Base-by-base conservation (phyloP, 1,140 invertebrate genomes). In the Camponotus pennsylvanicus region DNA sequence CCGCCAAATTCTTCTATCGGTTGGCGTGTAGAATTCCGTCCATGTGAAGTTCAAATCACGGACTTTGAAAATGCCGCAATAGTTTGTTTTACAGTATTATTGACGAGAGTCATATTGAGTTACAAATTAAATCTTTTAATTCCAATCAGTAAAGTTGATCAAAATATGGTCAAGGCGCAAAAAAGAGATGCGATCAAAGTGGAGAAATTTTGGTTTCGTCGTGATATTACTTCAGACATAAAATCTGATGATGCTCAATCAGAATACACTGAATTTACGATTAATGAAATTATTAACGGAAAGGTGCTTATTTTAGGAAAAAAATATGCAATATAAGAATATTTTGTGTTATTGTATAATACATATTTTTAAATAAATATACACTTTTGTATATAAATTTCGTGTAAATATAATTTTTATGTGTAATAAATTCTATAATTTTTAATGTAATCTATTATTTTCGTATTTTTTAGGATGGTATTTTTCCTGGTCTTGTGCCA, bases 21-120 rank as follows among this genome's bases (percentile, higher is more conserved):
- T 21, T 99, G 99, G 99, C 96, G 99, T 87, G 99, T 99, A 2
- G 99, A 99, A 96, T 99, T 99, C 95, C 97, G 99, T 64, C 99
- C 99, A 52, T 99, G 99, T 94, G 99, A 99, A 96, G 97, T 98
- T 7, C 99, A 99, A 95, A 96, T 99, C 73, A 99, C 99, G 1
- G 99, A 99, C 95, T 99, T 99, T 96, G 99, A 99, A 95, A 99
- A 99, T 96, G 99, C 99, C 8, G 99, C 99, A 3, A 98, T 99
- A 91, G 99, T 99, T n/a, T 99, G 99, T 92, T 99, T 99, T 95
- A 97, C 99, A 9, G 99, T 99, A 1, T 95, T 99, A 52, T 96
- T 99, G 59, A 99, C 99, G 0, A 95, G 99, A 87, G 99, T 99
- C 57, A 99, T 99, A 90, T 96, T 99, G 32, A 99, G 99, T 18